Conservation (phyloP, 2,888 invertebrate species). For the Onthophagus sagittarius region DNA sequence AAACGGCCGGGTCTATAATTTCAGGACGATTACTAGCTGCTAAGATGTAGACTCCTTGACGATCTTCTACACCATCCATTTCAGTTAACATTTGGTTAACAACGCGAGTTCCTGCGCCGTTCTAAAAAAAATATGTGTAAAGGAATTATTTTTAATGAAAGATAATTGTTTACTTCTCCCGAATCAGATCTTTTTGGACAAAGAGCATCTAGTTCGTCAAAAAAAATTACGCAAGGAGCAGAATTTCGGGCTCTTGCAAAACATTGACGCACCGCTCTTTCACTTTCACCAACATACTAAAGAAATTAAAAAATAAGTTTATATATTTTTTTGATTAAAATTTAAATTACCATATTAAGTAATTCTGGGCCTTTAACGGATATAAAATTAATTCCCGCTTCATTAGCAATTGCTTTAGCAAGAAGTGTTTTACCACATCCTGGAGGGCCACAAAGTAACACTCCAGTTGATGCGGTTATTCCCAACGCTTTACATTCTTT, state of each 20-base stretch:
- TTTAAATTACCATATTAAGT: constrained; percentile 79
- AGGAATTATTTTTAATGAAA: background rate
- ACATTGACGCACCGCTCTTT: constrained; percentile 91
- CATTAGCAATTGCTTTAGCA: constrained; percentile 98
- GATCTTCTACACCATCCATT: constrained; percentile 94
- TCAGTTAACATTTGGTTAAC: constrained; percentile 97
- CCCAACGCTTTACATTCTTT: constrained; percentile 77
- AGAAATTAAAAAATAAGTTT: constrained; percentile 26
- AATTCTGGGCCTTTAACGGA: constrained; percentile 99
- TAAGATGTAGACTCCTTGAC: constrained; percentile 90
- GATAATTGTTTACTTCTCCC: constrained; percentile 53
- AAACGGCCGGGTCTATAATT: constrained; percentile 92
- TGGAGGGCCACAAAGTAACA: constrained; percentile 94
- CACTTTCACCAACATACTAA: constrained; percentile 97
- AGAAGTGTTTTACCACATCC: constrained; percentile 95
- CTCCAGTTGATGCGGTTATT: constrained; percentile 78
- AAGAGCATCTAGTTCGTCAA: constrained; percentile 95
- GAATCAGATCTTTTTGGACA: constrained; percentile 81
- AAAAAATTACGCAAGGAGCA: constrained; percentile 97
- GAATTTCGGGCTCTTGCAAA: constrained; percentile 94
- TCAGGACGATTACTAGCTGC: constrained; percentile 97
- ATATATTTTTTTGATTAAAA: too few relatives aligned
- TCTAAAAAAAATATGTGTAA: constrained; percentile 42
- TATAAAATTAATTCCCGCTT: constrained; percentile 97
- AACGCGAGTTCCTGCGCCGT: constrained; percentile 75